These are phyloP conservation scores for Ochotona curzoniae DNA, from an alignment of 2,113 vertebrate genomes.

Conservation along the genomic window DNA sequence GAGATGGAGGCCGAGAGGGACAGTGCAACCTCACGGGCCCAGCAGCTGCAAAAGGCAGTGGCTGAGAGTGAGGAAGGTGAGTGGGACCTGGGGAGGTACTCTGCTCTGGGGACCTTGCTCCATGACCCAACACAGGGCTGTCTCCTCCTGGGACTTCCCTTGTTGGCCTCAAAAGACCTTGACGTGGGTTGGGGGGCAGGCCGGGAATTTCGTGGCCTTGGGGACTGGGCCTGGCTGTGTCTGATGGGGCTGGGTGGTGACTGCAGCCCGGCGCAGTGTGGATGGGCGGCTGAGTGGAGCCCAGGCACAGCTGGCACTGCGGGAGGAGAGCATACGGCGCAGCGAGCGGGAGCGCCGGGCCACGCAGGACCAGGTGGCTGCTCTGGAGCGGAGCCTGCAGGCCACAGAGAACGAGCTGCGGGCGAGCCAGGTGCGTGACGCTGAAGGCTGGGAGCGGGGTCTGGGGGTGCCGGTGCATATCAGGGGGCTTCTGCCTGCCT, in stretches of 20 bases:
- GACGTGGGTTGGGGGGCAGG: neutral
- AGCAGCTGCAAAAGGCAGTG: conserved; percentile 90
- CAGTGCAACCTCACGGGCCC: conserved; percentile 76
- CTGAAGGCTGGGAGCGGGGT: neutral
- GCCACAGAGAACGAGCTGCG: conserved; percentile 85
- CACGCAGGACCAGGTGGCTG: conserved; percentile 86
- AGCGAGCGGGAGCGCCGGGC: conserved; percentile 88
- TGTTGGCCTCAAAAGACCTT: neutral
- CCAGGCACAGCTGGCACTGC: conserved; percentile 89
- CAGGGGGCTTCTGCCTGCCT: accelerated
- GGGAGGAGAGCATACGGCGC: conserved; percentile 89
- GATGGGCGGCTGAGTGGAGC: conserved; percentile 87
- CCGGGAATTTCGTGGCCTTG: neutral
- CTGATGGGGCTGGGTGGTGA: conserved; percentile 37
- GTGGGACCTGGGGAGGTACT: neutral
- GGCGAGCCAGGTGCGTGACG: conserved; percentile 87
- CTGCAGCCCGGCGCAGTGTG: conserved; percentile 84
- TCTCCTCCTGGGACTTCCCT: neutral
- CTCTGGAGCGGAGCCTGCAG: conserved; percentile 89
- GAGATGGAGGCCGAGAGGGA: conserved; percentile 90
- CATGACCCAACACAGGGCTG: neutral
- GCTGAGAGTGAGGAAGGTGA: conserved; percentile 91
- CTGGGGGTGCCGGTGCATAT: too few species aligned
- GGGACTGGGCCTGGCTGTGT: neutral
- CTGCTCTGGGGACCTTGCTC: neutral